Evolutionary conservation across 2,113 vertebrate genomes (phyloP).

Genomic region (Jaculus jaculus): DNA sequence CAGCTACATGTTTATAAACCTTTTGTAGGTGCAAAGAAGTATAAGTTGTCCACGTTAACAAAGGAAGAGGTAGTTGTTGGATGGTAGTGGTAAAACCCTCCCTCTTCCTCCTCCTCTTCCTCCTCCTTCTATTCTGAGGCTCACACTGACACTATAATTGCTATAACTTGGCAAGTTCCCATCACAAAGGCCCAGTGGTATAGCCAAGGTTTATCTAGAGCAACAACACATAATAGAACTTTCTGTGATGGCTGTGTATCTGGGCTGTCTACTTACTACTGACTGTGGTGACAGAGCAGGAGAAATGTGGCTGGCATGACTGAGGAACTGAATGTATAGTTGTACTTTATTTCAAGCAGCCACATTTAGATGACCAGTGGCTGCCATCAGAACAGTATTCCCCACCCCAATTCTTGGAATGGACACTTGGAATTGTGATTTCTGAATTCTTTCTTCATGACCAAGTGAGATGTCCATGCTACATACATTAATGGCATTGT

Average conservation of each 20-base stretch:
- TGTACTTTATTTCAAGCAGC: constrained; percentile 14
- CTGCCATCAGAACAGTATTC: not conserved
- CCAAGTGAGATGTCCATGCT: not conserved
- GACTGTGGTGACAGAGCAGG: not conserved
- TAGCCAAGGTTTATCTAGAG: not conserved
- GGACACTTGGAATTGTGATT: not conserved
- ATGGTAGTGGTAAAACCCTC: not conserved
- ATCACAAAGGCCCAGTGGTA: not conserved
- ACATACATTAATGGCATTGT: not conserved
- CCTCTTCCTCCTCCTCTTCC: not conserved
- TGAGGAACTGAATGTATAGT: not conserved
- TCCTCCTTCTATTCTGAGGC: not conserved
- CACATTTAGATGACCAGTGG: not conserved
- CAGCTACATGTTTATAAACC: not conserved
- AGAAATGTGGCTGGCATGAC: not conserved
- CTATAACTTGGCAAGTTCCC: constrained; percentile 3
- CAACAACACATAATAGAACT: not conserved
- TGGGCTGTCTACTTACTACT: not conserved
- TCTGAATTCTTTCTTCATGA: not conserved
- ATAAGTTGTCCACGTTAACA: not conserved
- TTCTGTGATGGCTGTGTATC: not conserved
- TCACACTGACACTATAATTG: not conserved
- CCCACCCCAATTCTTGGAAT: not conserved
- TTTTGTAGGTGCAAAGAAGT: not conserved
- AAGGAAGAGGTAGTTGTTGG: not conserved